Conservation (phyloP, 2,888 invertebrate genomes). For the Lasioglossum figueresi region DNA sequence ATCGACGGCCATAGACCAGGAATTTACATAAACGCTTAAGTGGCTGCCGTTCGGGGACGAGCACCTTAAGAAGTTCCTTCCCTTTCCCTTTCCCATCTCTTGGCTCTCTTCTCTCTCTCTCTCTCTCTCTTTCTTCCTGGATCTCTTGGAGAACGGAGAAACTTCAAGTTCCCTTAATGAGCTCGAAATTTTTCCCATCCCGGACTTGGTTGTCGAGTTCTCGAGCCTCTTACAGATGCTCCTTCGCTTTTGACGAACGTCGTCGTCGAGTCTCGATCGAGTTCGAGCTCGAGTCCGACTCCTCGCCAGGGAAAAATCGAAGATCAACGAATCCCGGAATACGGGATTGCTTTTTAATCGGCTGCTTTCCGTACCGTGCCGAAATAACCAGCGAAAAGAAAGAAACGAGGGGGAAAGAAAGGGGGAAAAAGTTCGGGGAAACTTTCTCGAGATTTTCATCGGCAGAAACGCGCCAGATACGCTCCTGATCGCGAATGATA, state of each 20-base stretch:
- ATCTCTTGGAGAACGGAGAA: conserved; percentile 32
- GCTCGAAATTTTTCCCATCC: conserved; percentile 46
- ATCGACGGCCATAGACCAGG: conserved; percentile 20
- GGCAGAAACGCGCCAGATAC: background rate
- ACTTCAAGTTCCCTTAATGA: conserved; percentile 55
- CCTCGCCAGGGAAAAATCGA: conserved; percentile 35
- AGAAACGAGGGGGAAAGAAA: background rate
- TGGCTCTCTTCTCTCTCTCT: background rate
- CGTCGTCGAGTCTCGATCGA: conserved; percentile 4
- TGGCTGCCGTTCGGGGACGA: conserved; percentile 31
- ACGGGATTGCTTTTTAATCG: conserved; percentile 59
- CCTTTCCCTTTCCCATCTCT: background rate
- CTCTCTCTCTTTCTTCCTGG: background rate
- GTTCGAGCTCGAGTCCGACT: conserved; percentile 19
- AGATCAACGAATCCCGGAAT: conserved; percentile 36
- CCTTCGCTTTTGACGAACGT: conserved; percentile 33
- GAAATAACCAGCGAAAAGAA: conserved; percentile 47
- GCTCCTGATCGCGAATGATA: background rate
- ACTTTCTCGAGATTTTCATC: background rate
- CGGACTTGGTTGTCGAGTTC: conserved; percentile 24
- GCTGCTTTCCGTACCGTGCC: conserved; percentile 12
- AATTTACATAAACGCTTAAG: conserved; percentile 61
- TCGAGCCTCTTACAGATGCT: conserved; percentile 41
- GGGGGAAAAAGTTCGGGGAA: background rate
- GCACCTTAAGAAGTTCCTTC: conserved; percentile 21